Conservation (phyloP, 1,140 invertebrate genomes). For the Colletes gigas region DNA sequence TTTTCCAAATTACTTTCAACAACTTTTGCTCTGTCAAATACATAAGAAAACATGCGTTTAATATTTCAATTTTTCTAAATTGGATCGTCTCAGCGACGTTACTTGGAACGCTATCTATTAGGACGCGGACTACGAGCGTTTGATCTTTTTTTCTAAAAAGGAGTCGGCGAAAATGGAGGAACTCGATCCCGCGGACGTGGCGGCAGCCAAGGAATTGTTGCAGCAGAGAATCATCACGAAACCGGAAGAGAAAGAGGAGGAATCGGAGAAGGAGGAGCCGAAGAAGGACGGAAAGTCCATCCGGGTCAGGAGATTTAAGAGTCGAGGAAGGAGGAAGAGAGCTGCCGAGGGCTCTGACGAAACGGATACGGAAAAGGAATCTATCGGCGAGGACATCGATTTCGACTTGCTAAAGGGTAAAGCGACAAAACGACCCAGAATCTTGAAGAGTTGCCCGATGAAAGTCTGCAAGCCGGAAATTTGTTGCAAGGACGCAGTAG, state of each 20-base stretch:
- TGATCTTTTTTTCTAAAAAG: neutral
- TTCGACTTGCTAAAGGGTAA: conserved; percentile 2
- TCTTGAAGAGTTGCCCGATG: conserved; percentile 36
- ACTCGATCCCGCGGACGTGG: neutral
- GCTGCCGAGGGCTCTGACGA: neutral
- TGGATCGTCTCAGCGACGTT: neutral
- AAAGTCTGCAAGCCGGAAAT: conserved; percentile 57
- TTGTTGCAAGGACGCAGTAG: conserved; percentile 54
- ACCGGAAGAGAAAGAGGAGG: neutral
- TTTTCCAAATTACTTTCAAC: no score
- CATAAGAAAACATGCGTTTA: no score
- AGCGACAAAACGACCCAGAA: conserved; percentile 8
- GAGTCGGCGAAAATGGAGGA: neutral
- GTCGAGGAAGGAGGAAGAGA: conserved; percentile 6
- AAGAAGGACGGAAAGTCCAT: conserved; percentile 31
- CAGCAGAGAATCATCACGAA: neutral
- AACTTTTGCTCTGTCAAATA: no score
- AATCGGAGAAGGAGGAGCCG: conserved; percentile 10
- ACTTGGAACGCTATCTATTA: neutral
- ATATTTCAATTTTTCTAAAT: neutral
- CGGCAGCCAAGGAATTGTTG: conserved; percentile 7
- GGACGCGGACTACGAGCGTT: neutral
- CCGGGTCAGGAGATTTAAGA: conserved; percentile 5
- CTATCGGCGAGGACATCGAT: conserved; percentile 1
- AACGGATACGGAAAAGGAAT: neutral